Conservation (phyloP, 2,888 invertebrate genomes). For the Enchytraeus crypticus region DNA sequence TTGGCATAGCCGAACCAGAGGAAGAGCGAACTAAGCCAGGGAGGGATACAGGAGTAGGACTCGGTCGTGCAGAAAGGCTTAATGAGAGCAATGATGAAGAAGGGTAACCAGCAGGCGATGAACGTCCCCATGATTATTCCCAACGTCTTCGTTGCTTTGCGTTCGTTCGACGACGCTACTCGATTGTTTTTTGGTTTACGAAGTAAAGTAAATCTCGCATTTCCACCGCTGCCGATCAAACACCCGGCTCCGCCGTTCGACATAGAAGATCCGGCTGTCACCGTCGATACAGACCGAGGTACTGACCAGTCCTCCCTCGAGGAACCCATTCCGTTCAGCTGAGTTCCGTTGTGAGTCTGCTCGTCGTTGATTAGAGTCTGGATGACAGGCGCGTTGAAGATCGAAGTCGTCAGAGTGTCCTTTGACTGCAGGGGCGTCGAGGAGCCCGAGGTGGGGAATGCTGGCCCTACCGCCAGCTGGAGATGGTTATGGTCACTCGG, state of each 20-base stretch:
- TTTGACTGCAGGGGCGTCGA: background rate
- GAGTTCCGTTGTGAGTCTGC: background rate
- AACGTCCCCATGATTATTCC: constrained; percentile 94
- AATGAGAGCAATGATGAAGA: constrained; percentile 84
- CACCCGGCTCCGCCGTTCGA: too few species aligned
- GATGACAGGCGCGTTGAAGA: background rate
- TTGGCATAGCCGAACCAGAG: constrained; percentile 71
- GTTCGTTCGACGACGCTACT: too few species aligned
- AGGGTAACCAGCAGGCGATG: constrained; percentile 86
- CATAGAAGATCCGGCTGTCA: too few species aligned
- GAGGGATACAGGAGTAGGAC: constrained; percentile 33
- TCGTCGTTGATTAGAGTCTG: background rate
- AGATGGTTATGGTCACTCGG: background rate
- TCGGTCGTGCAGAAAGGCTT: constrained; percentile 33
- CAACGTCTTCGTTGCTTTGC: constrained; percentile 86
- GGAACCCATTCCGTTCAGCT: too few species aligned
- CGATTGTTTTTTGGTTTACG: constrained; percentile 10
- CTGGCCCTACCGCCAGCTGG: background rate
- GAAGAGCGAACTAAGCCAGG: constrained; percentile 34
- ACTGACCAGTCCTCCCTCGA: too few species aligned
- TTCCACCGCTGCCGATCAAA: too few species aligned
- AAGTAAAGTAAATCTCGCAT: constrained; percentile 9
- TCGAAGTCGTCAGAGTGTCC: background rate
- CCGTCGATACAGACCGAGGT: too few species aligned
- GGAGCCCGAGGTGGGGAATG: background rate